Conservation (phyloP, 1,140 invertebrate genomes). For the Papilio helenus region DNA sequence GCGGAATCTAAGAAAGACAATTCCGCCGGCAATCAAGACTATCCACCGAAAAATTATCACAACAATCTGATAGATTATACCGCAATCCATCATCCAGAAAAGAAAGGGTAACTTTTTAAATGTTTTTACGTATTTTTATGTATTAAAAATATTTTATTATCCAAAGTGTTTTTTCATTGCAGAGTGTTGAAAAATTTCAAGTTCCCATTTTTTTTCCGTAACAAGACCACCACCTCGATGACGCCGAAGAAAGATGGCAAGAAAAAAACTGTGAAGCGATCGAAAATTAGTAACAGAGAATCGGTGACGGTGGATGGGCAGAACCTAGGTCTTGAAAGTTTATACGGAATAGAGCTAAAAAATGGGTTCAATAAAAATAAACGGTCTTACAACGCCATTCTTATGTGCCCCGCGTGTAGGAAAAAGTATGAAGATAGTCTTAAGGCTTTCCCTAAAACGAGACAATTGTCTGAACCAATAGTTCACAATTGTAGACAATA, state of each 20-base stretch:
- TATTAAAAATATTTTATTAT: conserved; percentile 32
- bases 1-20: conserved; percentile 12
- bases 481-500: conserved; percentile 50
- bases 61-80: conserved; percentile 16
- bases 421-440: conserved; percentile 35
- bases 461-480: conserved; percentile 31
- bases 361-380: conserved; percentile 39
- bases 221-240: conserved; percentile 42
- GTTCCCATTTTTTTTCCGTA: conserved; percentile 61
- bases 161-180: conserved; percentile 42
- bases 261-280: conserved; percentile 42
- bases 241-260: conserved; percentile 50
- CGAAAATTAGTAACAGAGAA: conserved; percentile 40
- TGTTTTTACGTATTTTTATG: conserved; percentile 17
- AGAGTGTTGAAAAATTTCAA: conserved; percentile 47
- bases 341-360: conserved; percentile 6
- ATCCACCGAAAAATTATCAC: background rate
- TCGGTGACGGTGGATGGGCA: conserved; percentile 6
- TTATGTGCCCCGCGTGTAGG: conserved; percentile 42
- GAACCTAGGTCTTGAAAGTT: background rate
- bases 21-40: background rate
- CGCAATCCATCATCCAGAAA: conserved; percentile 37
- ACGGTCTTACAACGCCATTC: conserved; percentile 43
- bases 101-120: conserved; percentile 34
- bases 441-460: conserved; percentile 4